Evolutionary conservation across 2,888 invertebrate species (phyloP), one percentile per base, ranked within the genome.

Genomic region (Oligia strigilis): DNA sequence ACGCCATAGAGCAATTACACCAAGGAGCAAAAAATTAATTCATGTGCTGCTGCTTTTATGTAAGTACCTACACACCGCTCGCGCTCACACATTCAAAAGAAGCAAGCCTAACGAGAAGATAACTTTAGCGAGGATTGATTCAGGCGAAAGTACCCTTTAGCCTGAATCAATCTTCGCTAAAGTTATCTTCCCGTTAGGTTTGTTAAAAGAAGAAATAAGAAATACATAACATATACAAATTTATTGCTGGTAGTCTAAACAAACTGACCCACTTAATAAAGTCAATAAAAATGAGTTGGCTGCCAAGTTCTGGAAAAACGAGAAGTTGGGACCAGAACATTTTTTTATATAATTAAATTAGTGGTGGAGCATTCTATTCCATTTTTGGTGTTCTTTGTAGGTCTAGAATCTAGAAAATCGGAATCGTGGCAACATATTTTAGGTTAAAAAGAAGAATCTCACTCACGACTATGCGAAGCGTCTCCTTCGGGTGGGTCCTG

Each of bases 391-490:
- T 17, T 17, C 13, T 49, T 49, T 69, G 11, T 19, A 11, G 17
- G 9, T 23, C 19, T 64, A 19, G 19, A 40, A 40, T 23, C 0
- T n/a, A 23, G 17, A 36, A 40, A 9, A 17, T 49, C 9, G 2
- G 9, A 74, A 73, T 36, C 4, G 4, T 60, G 8, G 19, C 29
- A 29, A 64, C 65, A 65, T 65, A 29, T 23, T 23, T 11, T 64
- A 23, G 23, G n/a, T 11, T 9, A 46, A 4, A 65, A 65, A 55
- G 5, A 49, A 29, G 2, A 17, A 78, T 78, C 17, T 40, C 72
- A 97, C 97, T 97, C 91, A 98, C 98, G 96, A 91, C 97, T 98
- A 46, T 98, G 95, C n/a, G 97, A 97, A 64, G 97, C 97, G 87
- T 97, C 97, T 17, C 97, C 97, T 1, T 97, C 97, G 23, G 97